Base-by-base conservation (phyloP, 2,113 vertebrate genomes). In the Pygoscelis adeliae region DNA sequence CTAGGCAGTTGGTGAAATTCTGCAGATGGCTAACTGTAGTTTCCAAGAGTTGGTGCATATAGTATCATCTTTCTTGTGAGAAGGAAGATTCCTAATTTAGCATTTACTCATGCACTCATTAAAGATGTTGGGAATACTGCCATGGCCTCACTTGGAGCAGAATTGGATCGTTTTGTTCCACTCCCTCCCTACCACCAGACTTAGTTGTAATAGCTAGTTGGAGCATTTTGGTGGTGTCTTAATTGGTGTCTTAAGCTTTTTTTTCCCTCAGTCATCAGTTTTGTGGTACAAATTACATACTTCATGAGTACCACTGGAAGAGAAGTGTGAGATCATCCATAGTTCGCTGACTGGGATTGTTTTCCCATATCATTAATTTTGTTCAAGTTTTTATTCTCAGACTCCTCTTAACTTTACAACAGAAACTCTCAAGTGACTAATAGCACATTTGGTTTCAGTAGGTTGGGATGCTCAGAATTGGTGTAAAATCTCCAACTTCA, bases 221-320 rank as follows among this genome's bases (percentile, higher is more conserved):
- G n/a, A 96, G 58, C 42, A 13, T 85, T 95, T 85, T 80, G 73
- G 47, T 95, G 78, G 62, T 93, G 87, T 85, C 73, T 95, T 96
- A 97, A 96, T 96, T 96, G 62, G 49, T 69, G 44, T 74, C 53
- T 93, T 96, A 97, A 89, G 73, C 56, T 40, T 47, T 55, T 67
- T 91, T 80, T 12, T 25, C 83, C n/a, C 49, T 94, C 78, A 80
- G 91, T 97, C 96, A 95, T 97, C 87, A 96, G 62, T 94, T 97
- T 85, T 78, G 49, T 82, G 86, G 65, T 92, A 87, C 44, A 84
- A 96, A 97, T 94, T 96, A 85, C 67, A 94, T 90, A 58, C 74
- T 94, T 83, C 32, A n/a, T n/a, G 55, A 95, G 70, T 87, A 70
- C 70, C 66, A 69, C 49, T 85, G 81, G 87, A 85, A 96, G 89